Evolutionary conservation across 2,113 vertebrate species (phyloP), one percentile per base, ranked within the genome.

Genomic region (Catharus minimus): DNA sequence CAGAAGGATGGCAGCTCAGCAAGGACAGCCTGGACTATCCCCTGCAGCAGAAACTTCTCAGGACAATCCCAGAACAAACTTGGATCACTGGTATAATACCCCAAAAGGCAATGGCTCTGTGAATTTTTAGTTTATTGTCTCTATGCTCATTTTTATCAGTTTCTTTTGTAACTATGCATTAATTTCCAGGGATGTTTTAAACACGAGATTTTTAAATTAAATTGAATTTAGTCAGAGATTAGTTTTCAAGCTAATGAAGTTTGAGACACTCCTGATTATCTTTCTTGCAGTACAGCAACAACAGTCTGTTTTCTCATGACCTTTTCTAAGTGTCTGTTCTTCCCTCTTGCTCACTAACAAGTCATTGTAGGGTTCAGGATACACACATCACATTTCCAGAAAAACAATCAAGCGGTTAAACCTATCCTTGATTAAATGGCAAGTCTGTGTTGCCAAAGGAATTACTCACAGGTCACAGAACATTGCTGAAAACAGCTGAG

Each of bases 1-100:
- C 83, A 92, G 81, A 78, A 94, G 88, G 86, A 79, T 84, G 80
- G 90, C 83, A 94, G 92, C 83, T 90, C 88, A 76, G 92, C 60
- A n/a, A 92, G 62, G 66, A 38, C 66, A 82, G 86, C 69, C 66
- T 89, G 83, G 30, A n/a, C 73, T 75, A 49, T 36, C 61, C 32
- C 82, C 53, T 12, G 55, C 36, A 62, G 50, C 61, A 88, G 77
- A 43, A 86, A 55, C 33, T 75, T 68, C 19, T 62, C 77, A 68
- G 83, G 49, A 18, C 46, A 60, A 28, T 19, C 38, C 46, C 75
- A 88, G 32, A 74, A 64, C 44, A 69, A 20, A 27, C 36, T 0
- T 49, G 41, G 76, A 71, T 49, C 26, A 3, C 57, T 83, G 33
- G 39, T 77, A 2, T 38, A 56, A 75, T 43, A 43, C 38, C 53